Evolutionary conservation across 2,888 invertebrate species (phyloP).

Genomic region (Ochlodes sylvanus): DNA sequence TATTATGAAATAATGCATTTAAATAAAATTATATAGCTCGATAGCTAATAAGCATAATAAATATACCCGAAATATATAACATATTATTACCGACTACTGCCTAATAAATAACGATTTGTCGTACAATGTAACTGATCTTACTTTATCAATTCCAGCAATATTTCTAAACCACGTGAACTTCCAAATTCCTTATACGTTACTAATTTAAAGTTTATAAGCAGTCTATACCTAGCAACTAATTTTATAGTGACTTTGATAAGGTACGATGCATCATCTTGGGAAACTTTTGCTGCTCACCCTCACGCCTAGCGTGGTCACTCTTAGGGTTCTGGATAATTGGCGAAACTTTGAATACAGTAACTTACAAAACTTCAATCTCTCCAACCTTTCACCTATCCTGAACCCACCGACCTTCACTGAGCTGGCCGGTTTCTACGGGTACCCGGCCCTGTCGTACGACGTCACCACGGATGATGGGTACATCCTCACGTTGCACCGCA

Average conservation of each 20-base stretch:
- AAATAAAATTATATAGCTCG: no score
- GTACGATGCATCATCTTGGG: neutral
- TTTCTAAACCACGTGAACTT: neutral
- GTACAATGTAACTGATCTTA: neutral
- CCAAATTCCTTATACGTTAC: neutral
- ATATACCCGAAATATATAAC: no score
- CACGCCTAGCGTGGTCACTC: no score
- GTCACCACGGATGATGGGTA: slow-evolving; percentile 56
- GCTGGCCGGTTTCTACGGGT: slow-evolving; percentile 46
- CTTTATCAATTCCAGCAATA: neutral
- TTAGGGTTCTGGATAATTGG: neutral
- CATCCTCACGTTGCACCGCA: slow-evolving; percentile 49
- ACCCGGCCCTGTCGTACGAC: slow-evolving; percentile 43
- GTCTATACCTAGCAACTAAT: neutral
- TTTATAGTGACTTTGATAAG: neutral
- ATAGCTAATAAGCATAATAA: no score
- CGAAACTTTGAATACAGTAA: neutral
- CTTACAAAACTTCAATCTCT: neutral
- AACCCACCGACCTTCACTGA: slow-evolving; percentile 41
- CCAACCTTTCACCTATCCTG: neutral
- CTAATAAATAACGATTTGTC: no score
- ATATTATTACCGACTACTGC: no score
- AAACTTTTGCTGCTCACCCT: neutral
- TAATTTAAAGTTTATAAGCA: neutral
- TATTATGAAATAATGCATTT: no score